Evolutionary conservation across 2,113 vertebrate genomes (phyloP).

Genomic region (Acanthochromis polyacanthus): DNA sequence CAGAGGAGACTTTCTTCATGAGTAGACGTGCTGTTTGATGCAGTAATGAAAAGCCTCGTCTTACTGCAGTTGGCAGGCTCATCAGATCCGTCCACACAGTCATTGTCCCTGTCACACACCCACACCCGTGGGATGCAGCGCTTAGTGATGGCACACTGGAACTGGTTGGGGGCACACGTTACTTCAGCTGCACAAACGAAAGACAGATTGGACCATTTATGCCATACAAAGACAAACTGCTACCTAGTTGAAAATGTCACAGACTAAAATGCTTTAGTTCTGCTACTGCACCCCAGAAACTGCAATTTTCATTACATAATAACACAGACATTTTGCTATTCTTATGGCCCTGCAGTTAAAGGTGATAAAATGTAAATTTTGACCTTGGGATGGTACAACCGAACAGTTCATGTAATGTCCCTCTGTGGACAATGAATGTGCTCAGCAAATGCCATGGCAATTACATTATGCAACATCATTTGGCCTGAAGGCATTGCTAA

Average conservation of each 20-base stretch:
- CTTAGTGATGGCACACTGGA: conserved; percentile 97
- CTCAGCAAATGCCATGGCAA: conserved; percentile 56
- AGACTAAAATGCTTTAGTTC: neutral
- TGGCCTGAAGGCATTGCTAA: conserved; percentile 22
- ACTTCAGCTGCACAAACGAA: conserved; percentile 89
- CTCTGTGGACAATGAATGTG: conserved; percentile 46
- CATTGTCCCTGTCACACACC: conserved; percentile 98
- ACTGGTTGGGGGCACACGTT: conserved; percentile 98
- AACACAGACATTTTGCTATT: neutral
- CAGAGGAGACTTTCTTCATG: neutral
- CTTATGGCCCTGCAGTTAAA: conserved; percentile 16
- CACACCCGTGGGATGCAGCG: conserved; percentile 97
- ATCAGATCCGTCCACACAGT: conserved; percentile 96
- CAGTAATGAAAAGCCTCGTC: conserved; percentile 48
- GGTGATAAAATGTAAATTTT: conserved; percentile 54
- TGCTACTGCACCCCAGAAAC: neutral
- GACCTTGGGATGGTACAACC: conserved; percentile 32
- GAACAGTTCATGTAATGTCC: conserved; percentile 25
- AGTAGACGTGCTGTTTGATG: conserved; percentile 6
- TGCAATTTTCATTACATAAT: neutral
- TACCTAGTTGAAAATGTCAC: neutral
- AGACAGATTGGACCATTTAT: conserved; percentile 26
- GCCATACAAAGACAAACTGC: neutral
- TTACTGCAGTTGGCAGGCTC: conserved; percentile 99
- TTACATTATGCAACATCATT: conserved; percentile 52